A percentile compares a stretch with the other conserved stretches of the same genome.
Conservation (phyloP, 53 echinoderm and acorn worm genomes). For the Hippasteria phrygiana region DNA sequence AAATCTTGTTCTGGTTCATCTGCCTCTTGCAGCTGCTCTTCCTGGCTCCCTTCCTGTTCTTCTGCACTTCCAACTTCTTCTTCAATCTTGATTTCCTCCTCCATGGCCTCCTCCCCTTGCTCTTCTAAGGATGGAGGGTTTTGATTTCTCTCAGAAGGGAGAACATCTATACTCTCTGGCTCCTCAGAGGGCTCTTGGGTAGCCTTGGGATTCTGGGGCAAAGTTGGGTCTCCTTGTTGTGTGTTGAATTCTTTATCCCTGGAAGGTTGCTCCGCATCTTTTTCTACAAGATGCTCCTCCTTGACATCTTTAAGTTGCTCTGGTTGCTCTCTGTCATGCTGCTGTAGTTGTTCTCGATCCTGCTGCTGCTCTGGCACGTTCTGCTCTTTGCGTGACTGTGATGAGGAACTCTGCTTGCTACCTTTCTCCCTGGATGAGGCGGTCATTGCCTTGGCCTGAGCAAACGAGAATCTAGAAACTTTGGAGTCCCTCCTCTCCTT, state of each 20-base stretch:
- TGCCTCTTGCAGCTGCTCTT: background rate
- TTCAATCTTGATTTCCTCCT: slow-evolving; percentile 1
- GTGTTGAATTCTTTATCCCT: slow-evolving; percentile 1
- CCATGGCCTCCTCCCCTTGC: background rate
- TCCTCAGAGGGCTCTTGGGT: background rate
- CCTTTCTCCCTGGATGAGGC: background rate
- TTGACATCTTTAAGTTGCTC: background rate
- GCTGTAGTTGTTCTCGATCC: background rate
- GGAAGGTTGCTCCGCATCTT: background rate
- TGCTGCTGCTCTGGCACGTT: background rate
- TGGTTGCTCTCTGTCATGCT: background rate
- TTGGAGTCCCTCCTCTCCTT: slow-evolving; percentile 55
- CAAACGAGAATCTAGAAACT: slow-evolving; percentile 52
- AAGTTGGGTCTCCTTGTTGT: slow-evolving; percentile 7
- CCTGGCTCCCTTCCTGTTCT: slow-evolving; percentile 3
- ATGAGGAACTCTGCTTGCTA: background rate
- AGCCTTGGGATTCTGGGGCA: slow-evolving; percentile 16
- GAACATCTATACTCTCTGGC: background rate
- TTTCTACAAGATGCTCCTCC: background rate
- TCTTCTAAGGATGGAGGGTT: background rate
- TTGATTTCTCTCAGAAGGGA: background rate
- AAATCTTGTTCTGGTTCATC: slow-evolving; percentile 12
- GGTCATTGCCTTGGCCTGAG: slow-evolving; percentile 15
- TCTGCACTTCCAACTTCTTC: background rate
- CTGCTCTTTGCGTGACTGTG: background rate